Percentiles rank a stretch among this genome's conserved stretches.
phyloP scores from a whole-genome alignment of 1,140 invertebrate species.

The Drosophila nasuta region DNA sequence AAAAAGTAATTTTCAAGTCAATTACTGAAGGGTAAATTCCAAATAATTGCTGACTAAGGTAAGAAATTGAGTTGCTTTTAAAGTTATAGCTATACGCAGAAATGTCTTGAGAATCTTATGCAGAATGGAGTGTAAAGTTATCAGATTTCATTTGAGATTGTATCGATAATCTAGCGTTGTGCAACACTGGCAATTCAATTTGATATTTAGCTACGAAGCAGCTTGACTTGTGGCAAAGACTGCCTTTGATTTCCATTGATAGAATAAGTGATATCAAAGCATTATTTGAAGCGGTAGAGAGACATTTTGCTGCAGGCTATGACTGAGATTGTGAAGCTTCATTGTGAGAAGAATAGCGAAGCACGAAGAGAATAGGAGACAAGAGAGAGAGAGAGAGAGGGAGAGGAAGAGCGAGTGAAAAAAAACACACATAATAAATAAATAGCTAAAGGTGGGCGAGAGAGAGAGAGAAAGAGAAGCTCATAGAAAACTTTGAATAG shows the following conservation, averaged over 20 bases:
- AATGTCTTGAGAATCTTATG: too few relatives aligned
- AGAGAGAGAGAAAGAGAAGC: constrained; percentile 17
- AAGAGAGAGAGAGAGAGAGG: neutral
- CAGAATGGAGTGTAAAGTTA: too few relatives aligned
- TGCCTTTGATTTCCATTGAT: neutral
- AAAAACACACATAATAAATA: constrained; percentile 67
- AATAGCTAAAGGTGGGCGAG: constrained; percentile 57
- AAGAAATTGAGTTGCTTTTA: too few relatives aligned
- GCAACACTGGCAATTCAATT: neutral
- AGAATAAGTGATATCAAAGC: neutral
- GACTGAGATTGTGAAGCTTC: constrained; percentile 35
- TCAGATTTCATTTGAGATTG: too few relatives aligned
- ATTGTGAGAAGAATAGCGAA: constrained; percentile 28
- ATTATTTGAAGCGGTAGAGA: constrained; percentile 4
- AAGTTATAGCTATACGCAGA: too few relatives aligned
- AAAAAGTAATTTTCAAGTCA: too few relatives aligned
- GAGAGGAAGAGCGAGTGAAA: constrained; percentile 7
- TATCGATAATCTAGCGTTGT: too few relatives aligned
- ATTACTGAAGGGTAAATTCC: too few relatives aligned
- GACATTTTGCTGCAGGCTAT: constrained; percentile 8
- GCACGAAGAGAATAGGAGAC: neutral
- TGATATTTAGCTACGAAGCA: constrained; percentile 3
- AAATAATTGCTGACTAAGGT: too few relatives aligned
- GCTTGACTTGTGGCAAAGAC: neutral
- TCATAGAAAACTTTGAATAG: constrained; percentile 78